Base-by-base conservation (phyloP, 2,797 vertebrate genomes). In the Smutsia gigantea region DNA sequence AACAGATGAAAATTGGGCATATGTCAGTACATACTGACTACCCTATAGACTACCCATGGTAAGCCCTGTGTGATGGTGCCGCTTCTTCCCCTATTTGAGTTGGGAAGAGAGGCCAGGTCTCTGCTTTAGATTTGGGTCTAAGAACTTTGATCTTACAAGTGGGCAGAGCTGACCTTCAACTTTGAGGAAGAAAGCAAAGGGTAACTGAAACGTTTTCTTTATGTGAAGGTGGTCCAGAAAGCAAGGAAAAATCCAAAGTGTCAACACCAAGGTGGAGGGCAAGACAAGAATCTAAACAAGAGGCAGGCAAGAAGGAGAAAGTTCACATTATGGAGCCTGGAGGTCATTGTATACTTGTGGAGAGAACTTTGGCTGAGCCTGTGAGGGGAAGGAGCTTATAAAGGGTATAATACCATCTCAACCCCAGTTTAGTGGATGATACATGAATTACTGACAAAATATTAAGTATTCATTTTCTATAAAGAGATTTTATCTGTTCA, bases 401-500 rank as follows among this genome's bases (percentile, higher is more conserved):
- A 75, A 86, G 46, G 15, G 25, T n/a, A 42, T n/a, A 49, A 79
- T 15, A 42, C 23, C 23, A 75, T 46, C 83, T 93, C 84, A 29
- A 10, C 61, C 68, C 55, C 57, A 34, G 49, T 71, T 95, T 53
- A 75, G 71, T 72, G 53, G 51, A 81, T 23, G 66, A n/a, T 59
- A 39, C 57, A 59, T 77, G 55, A 82, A 87, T 72, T 69, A 42
- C 93, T 75, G 27, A 84, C 53, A 71, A 92, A 89, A 82, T 84
- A 18, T 77, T 87, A 82, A 89, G n/a, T 85, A 86, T 68, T 51
- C 63, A 18, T 89, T 90, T 96, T 96, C 96, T 92, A 96, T 88
- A 92, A 88, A 93, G 85, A 93, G 92, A 84, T 77, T 91, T 92
- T 95, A 78, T 61, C 75, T 79, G 77, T 75, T 97, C 87, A 72